Percentiles rank a stretch among this genome's conserved stretches.
Evolutionary conservation across 2,113 vertebrate genomes (phyloP).

Genomic region (Epinephelus fuscoguttatus): DNA sequence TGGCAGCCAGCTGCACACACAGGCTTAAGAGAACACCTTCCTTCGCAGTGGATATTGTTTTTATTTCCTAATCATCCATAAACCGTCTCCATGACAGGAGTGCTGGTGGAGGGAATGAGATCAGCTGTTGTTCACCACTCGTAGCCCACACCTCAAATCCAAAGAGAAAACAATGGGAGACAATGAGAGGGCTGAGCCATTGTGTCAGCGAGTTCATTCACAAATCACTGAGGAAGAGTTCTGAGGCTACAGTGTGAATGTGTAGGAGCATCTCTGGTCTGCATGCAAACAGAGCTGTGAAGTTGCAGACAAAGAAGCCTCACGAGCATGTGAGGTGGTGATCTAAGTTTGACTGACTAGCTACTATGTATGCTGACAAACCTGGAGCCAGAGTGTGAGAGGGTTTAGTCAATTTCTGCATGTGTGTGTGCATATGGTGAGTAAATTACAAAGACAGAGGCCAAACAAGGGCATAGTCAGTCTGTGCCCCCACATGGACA

Average conservation of each 20-base stretch:
- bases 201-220: constrained; percentile 65
- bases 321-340: background rate
- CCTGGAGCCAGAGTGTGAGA: constrained; percentile 15
- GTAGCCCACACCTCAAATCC: constrained; percentile 46
- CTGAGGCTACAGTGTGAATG: constrained; percentile 20
- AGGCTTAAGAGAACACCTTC: constrained; percentile 38
- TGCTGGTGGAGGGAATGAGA: constrained; percentile 38
- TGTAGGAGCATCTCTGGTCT: background rate
- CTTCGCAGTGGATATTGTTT: constrained; percentile 17
- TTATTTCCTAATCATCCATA: constrained; percentile 36
- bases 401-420: constrained; percentile 44
- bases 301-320: constrained; percentile 1
- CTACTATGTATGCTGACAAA: constrained; percentile 24
- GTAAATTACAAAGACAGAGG: constrained; percentile 56
- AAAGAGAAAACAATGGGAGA: constrained; percentile 12
- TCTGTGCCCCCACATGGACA: constrained; percentile 40
- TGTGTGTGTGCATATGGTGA: constrained; percentile 29
- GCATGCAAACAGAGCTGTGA: constrained; percentile 18
- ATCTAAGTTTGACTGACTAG: background rate
- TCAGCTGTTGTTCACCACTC: constrained; percentile 50
- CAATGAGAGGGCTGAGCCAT: constrained; percentile 29
- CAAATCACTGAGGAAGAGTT: constrained; percentile 35
- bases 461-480: constrained; percentile 63
- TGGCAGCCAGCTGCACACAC: constrained; percentile 36
- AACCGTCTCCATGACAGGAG: constrained; percentile 27